A percentile compares a stretch with the other conserved stretches of the same genome.
Conservation (phyloP, 2,113 vertebrate species). For the Pluvianellus socialis region DNA sequence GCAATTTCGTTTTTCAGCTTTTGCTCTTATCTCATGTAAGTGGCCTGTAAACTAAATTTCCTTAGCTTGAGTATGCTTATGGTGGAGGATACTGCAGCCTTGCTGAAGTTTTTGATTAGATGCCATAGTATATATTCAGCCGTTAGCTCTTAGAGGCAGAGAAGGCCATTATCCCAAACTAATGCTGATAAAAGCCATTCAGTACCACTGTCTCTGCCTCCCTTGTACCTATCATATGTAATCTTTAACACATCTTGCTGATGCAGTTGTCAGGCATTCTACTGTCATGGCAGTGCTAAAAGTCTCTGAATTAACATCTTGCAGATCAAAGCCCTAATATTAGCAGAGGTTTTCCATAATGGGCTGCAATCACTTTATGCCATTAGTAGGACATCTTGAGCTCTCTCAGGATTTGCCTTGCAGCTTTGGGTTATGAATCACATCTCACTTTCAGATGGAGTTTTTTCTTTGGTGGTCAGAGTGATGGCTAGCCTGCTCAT, state of each 20-base stretch:
- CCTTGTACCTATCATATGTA: not conserved
- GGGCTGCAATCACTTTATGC: not conserved
- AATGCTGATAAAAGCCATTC: not conserved
- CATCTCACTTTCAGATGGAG: not conserved
- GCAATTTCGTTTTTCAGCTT: not conserved
- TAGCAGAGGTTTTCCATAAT: not conserved
- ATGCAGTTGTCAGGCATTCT: not conserved
- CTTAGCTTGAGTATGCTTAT: not conserved
- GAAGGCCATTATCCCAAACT: not conserved
- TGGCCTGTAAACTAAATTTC: not conserved
- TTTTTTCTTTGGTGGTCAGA: not conserved
- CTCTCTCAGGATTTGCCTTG: not conserved
- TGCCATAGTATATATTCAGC: not conserved
- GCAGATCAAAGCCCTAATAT: not conserved
- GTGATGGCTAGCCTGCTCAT: not conserved
- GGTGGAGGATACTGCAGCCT: not conserved
- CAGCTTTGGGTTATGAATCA: not conserved
- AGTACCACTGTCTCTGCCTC: not conserved
- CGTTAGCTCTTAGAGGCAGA: not conserved
- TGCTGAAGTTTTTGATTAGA: not conserved
- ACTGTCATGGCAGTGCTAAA: not conserved
- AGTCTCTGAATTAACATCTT: not conserved
- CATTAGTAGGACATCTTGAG: not conserved
- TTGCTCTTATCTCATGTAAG: not conserved
- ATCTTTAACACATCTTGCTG: conserved; percentile 2